phyloP scores from a whole-genome alignment of 2,888 invertebrate genomes.

The Synergus gifuensis region DNA sequence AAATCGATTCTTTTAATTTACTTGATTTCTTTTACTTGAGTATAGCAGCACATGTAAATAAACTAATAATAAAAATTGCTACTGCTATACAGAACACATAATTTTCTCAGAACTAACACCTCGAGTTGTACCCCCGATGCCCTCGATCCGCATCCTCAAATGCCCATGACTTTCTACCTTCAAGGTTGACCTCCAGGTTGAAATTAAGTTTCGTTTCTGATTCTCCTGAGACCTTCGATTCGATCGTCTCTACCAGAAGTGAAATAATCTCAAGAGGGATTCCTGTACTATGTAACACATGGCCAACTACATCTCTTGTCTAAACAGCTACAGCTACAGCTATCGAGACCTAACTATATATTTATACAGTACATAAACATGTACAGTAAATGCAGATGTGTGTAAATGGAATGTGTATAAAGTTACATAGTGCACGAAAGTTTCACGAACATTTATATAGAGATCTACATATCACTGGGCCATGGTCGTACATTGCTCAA shows the following conservation, averaged over 20 bases:
- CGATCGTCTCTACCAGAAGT: constrained; percentile 46
- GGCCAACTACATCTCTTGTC: background rate
- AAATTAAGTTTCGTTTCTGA: constrained; percentile 54
- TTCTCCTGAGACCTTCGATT: constrained; percentile 56
- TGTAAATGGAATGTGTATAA: background rate
- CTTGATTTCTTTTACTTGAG: too few relatives aligned
- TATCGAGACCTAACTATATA: background rate
- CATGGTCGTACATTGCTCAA: background rate
- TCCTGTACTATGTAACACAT: constrained; percentile 17
- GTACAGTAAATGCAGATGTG: background rate
- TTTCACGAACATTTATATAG: background rate
- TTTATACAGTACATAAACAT: background rate
- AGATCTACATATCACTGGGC: background rate
- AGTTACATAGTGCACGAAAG: constrained; percentile 27
- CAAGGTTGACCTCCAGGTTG: constrained; percentile 47
- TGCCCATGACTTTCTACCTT: constrained; percentile 56
- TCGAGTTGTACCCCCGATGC: constrained; percentile 47
- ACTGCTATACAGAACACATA: background rate
- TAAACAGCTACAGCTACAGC: background rate
- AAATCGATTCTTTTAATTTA: too few relatives aligned
- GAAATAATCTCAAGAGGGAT: constrained; percentile 46
- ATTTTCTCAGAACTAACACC: background rate
- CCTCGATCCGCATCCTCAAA: constrained; percentile 55
- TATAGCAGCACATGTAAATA: background rate
- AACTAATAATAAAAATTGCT: background rate